Evolutionary conservation across 2,113 vertebrate genomes (phyloP).

Genomic region (Cyanistes caeruleus): DNA sequence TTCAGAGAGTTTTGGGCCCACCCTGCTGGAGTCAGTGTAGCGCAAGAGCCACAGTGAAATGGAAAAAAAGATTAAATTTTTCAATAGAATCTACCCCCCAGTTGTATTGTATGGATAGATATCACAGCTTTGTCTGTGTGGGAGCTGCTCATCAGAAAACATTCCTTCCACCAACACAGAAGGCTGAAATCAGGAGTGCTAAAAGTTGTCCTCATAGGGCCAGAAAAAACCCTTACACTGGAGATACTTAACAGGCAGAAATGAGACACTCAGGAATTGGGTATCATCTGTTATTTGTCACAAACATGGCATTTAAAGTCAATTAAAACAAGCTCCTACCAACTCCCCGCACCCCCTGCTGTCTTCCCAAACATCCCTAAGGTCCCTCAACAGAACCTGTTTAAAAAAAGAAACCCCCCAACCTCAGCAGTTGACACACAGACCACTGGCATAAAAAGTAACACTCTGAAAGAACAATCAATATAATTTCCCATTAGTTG

Average conservation of each 20-base stretch:
- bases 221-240: not conserved
- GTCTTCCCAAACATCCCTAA: not conserved
- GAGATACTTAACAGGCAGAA: not conserved
- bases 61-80: not conserved
- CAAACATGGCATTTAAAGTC: not conserved
- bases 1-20: not conserved
- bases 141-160: not conserved
- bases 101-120: too few species aligned
- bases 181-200: not conserved
- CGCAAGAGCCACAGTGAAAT: rapidly evolving
- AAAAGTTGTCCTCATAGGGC: not conserved
- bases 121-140: not conserved
- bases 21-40: not conserved
- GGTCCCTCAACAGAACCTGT: not conserved
- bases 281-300: not conserved
- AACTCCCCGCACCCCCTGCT: not conserved
- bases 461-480: not conserved
- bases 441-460: not conserved
- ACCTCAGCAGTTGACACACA: not conserved
- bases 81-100: not conserved
- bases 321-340: constrained; percentile 3
- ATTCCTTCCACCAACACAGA: not conserved
- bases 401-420: not conserved
- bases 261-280: not conserved
- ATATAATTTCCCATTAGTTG: constrained; percentile 6